These are phyloP conservation scores for Catocala nupta DNA, from an alignment of 2,888 invertebrate genomes.

Conservation along the genomic window DNA sequence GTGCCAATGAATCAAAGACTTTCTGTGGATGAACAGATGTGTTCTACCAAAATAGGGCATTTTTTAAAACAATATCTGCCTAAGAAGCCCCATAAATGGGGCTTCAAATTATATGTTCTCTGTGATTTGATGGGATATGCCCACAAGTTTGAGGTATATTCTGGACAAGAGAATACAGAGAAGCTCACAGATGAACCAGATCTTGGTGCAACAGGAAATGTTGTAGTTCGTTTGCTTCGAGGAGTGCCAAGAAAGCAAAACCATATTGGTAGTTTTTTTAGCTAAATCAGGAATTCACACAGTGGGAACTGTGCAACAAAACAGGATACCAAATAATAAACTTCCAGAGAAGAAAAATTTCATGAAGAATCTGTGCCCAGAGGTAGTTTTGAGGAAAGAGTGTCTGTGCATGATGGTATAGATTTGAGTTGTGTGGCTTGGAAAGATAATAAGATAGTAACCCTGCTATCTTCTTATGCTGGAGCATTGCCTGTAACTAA, in stretches of 20 bases:
- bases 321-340: too few species aligned
- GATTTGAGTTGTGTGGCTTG: conserved; percentile 58
- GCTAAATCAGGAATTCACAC: too few species aligned
- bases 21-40: conserved; percentile 47
- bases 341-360: too few species aligned
- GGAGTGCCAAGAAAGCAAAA: conserved; percentile 52
- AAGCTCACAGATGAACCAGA: conserved; percentile 41
- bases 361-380: too few species aligned
- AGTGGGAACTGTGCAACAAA: too few species aligned
- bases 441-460: conserved; percentile 63
- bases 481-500: too few species aligned
- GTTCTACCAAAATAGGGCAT: conserved; percentile 14
- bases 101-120: conserved; percentile 30
- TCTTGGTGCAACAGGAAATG: conserved; percentile 31
- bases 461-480: too few species aligned
- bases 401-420: conserved; percentile 53
- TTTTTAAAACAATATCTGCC: conserved; percentile 28
- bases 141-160: conserved; percentile 52
- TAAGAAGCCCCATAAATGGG: conserved; percentile 35
- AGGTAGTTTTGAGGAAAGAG: conserved; percentile 60
- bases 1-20: conserved; percentile 35
- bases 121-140: conserved; percentile 47
- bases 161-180: conserved; percentile 58
- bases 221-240: conserved; percentile 46
- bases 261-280: too few species aligned